These are phyloP conservation scores for Melanotaenia nigrans DNA, from an alignment of 2,797 vertebrate species.

Conservation along the genomic window DNA sequence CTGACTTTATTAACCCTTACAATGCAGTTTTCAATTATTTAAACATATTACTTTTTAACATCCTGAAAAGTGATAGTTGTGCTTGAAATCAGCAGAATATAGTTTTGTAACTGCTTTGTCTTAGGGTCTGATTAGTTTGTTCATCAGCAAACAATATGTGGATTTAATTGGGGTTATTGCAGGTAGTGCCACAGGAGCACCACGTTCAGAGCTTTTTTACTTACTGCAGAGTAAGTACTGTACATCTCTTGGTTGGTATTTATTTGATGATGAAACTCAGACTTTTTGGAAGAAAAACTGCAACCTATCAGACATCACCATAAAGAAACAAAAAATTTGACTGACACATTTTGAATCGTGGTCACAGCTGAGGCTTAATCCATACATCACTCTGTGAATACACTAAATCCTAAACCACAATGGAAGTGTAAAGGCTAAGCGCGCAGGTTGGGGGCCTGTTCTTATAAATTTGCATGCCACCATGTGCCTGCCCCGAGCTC, in stretches of 20 bases:
- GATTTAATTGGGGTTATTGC: neutral
- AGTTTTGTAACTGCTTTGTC: neutral
- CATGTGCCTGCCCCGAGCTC: constrained; percentile 2
- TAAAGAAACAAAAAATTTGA: neutral
- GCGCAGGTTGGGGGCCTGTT: constrained; percentile 3
- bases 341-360: neutral
- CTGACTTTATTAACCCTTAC: neutral
- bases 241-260: neutral
- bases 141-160: neutral
- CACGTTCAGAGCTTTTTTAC: too few relatives aligned
- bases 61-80: neutral
- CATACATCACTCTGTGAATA: neutral
- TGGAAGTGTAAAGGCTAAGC: constrained; percentile 1
- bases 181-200: neutral
- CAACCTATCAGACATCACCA: neutral
- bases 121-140: neutral
- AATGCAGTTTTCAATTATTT: neutral
- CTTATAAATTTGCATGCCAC: neutral
- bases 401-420: neutral
- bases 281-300: too few relatives aligned
- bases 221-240: neutral
- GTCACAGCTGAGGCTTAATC: neutral
- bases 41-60: neutral
- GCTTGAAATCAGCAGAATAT: neutral
- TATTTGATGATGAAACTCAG: neutral